Percentiles rank a stretch among this genome's conserved stretches.
Conservation (phyloP, 2,113 vertebrate species). For the Ceyx melanurus region DNA sequence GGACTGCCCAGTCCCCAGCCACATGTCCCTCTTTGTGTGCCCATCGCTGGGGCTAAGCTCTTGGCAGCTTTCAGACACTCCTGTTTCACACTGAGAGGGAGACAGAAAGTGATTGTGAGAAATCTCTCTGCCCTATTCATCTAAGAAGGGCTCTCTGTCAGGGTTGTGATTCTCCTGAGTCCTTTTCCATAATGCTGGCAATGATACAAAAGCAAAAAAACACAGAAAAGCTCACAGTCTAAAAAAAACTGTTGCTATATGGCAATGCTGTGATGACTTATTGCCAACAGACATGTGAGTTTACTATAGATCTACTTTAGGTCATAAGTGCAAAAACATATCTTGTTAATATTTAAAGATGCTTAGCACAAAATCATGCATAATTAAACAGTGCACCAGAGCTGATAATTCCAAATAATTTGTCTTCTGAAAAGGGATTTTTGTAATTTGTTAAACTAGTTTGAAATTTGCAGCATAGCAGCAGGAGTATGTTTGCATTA, state of each 20-base stretch:
- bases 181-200: neutral
- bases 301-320: conserved; percentile 49
- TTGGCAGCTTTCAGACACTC: neutral
- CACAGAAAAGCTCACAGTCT: neutral
- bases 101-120: neutral
- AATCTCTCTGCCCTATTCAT: neutral
- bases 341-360: conserved; percentile 77
- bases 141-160: conserved; percentile 1
- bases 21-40: neutral
- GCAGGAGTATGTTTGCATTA: conserved; percentile 49
- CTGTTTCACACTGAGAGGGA: neutral
- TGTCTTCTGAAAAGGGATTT: conserved; percentile 73
- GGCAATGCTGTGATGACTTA: neutral
- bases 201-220: neutral
- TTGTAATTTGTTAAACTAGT: conserved; percentile 75
- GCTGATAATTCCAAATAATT: conserved; percentile 72
- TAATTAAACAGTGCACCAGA: conserved; percentile 74
- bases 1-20: neutral
- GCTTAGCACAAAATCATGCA: conserved; percentile 75
- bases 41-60: neutral
- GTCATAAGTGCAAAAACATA: conserved; percentile 68
- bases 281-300: conserved; percentile 46
- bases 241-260: neutral
- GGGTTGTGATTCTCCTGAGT: conserved; percentile 9
- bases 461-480: conserved; percentile 62